Evolutionary conservation across 1,140 invertebrate species (phyloP), one percentile per base, ranked within the genome.

Genomic region (Drosophila yakuba): DNA sequence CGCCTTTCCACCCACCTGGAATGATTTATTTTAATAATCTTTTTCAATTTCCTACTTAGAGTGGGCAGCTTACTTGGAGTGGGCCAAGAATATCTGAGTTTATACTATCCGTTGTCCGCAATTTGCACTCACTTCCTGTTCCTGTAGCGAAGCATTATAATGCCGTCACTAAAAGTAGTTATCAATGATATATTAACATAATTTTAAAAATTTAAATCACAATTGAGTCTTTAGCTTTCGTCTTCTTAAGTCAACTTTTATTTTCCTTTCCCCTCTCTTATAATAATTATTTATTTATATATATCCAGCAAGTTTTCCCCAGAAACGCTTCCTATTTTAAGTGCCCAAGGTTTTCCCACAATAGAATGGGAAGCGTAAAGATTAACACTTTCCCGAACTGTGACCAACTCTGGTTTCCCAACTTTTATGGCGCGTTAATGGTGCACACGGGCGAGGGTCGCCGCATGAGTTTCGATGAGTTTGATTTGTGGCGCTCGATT

Each of bases 111-210:
- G 15, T 41, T 48, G 48, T 15, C 43, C n/a, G 28, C 28, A 28
- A 35, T 41, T 28, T 43, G 25, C 25, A 11, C 48, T 73, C 45
- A 73, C 41, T 23, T 60, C 35, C 69, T 45, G 39, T 20, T 75
- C 15, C 28, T 66, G 20, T 14, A 38, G 15, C 55, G 20, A 54
- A 75, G 36, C 73, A 75, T 75, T 43, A 8, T 55, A 36, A 41
- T 58, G 54, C 73, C 73, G 39, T 67, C 48, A 43, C 73, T 75
- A 47, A 20, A 75, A 74, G 11, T 39, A 38, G n/a, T 36, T 61
- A 17, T 14, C 11, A 14, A 15, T 32, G 12, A 23, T 14, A 8
- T 32, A 2, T 8, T 2, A 32, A 8, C 8, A 8, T 3, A 0
- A 3, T 32, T 8, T 32, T 10, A 32, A 2, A 10, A 32, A 32